Percentiles rank a stretch among this genome's conserved stretches.
Evolutionary conservation across 2,888 invertebrate genomes (phyloP).

Genomic region (Cheilosia pagana): DNA sequence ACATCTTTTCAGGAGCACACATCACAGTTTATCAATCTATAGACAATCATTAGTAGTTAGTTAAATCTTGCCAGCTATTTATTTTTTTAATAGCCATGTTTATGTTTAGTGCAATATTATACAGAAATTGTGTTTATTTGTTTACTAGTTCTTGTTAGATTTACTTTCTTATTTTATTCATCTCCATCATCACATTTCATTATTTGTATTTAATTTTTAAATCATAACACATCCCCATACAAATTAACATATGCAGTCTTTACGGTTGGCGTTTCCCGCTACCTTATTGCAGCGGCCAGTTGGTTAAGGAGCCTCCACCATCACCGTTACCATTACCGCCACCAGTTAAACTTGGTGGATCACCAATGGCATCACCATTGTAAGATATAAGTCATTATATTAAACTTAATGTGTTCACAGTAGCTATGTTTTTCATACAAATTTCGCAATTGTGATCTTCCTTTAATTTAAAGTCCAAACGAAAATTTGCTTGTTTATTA

Average conservation of each 20-base stretch:
- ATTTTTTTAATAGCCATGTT: slow-evolving; percentile 27
- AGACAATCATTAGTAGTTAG: too few relatives aligned
- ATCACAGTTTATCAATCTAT: too few relatives aligned
- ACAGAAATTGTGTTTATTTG: slow-evolving; percentile 48
- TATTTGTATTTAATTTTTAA: slow-evolving; percentile 71
- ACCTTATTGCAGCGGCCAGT: slow-evolving; percentile 95
- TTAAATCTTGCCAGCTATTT: not conserved
- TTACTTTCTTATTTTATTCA: slow-evolving; percentile 54
- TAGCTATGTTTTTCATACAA: too few relatives aligned
- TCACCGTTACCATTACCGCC: slow-evolving; percentile 91
- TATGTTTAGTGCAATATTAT: slow-evolving; percentile 78
- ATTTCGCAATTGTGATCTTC: too few relatives aligned
- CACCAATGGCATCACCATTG: slow-evolving; percentile 88
- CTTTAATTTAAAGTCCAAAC: too few relatives aligned
- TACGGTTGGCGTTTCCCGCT: slow-evolving; percentile 98
- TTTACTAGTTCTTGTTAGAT: slow-evolving; percentile 26
- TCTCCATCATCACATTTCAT: slow-evolving; percentile 68
- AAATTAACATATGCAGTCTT: slow-evolving; percentile 88
- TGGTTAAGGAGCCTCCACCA: slow-evolving; percentile 89
- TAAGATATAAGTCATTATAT: slow-evolving; percentile 83
- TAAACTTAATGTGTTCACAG: slow-evolving; percentile 38
- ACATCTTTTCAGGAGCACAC: too few relatives aligned
- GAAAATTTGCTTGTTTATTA: too few relatives aligned
- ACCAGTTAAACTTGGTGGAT: slow-evolving; percentile 90
- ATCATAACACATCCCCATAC: slow-evolving; percentile 77